Conservation (phyloP, 2,888 invertebrate genomes). For the Microdon myrmicae region DNA sequence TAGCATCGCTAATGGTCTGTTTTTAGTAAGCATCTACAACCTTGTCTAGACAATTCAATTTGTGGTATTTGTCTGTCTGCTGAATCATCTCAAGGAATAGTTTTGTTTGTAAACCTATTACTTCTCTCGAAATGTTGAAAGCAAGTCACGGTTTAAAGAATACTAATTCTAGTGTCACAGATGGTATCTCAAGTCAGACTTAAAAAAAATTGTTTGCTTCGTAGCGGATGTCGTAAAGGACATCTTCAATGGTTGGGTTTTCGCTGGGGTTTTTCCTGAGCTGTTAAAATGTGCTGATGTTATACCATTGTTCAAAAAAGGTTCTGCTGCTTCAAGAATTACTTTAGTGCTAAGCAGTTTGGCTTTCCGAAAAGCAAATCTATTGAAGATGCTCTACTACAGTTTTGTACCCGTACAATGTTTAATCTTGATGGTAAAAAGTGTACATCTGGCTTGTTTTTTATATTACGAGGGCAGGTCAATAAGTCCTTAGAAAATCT, state of each 20-base stretch:
- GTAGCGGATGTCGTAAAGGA: constrained; percentile 6
- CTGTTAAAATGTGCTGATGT: constrained; percentile 6
- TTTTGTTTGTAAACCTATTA: constrained; percentile 6
- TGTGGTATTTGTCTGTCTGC: not conserved
- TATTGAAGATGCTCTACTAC: too few species aligned
- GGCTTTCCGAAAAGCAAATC: too few species aligned
- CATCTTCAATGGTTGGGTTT: constrained; percentile 1
- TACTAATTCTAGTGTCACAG: not conserved
- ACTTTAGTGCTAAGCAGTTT: too few species aligned
- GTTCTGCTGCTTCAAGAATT: constrained; percentile 1
- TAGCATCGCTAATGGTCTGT: too few species aligned
- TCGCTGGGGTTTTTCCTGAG: constrained; percentile 4
- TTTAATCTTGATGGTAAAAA: too few species aligned
- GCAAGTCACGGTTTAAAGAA: not conserved
- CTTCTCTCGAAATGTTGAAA: constrained; percentile 3
- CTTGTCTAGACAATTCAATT: not conserved
- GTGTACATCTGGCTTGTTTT: too few species aligned
- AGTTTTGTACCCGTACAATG: too few species aligned
- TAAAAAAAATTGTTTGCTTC: constrained; percentile 5
- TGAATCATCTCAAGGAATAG: not conserved
- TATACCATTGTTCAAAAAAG: constrained; percentile 13
- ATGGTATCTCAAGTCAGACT: not conserved
- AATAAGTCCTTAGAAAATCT: too few species aligned
- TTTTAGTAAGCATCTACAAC: too few species aligned
- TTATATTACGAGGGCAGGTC: too few species aligned